Evolutionary conservation across 2,888 invertebrate species (phyloP), one percentile per base, ranked within the genome.

Genomic region (Macrosiphum euphorbiae): DNA sequence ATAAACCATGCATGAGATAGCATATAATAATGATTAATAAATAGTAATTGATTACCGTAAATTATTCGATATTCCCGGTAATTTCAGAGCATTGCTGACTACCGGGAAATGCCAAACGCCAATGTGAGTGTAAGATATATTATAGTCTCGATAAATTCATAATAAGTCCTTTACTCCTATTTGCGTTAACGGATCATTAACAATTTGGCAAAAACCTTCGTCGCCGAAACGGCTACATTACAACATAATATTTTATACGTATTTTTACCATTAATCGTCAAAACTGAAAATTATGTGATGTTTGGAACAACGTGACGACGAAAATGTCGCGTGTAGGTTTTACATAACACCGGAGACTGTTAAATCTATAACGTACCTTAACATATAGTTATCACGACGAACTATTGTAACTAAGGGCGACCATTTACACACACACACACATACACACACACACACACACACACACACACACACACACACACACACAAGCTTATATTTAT

Each of bases 351-450:
- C 7, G 16, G 78, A 78, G 35, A 78, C 2, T 78, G 78, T 78
- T 78, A 35, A 78, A 78, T 78, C 78, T 78, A 78, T 78, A 78
- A 78, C 20, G 35, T 20, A 20, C 78, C 35, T 78, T 7, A 78
- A 35, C 8, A 35, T 78, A 41, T 78, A 78, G n/a, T 78, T 35
- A 78, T 78, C 35, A 78, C 7, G 20, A 35, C 3, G 20, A 8
- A 78, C 35, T 35, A 35, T 35, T 78, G 91, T 91, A 61, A 92
- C 86, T 50, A 92, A 26, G 86, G 86, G 47, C 26, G 16, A 86
- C 61, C 16, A n/a, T 35, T 35, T 78, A 67, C 20, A 87, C 28
- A n/a, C 11, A 11, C 35, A 86, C 26, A 13, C 47, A 47, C 35
- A n/a, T 5, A 5, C 16, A 8, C 2, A n/a, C n/a, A 50, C 44